Base-by-base conservation (phyloP, 2,797 vertebrate genomes). In the Danio aesculapii region DNA sequence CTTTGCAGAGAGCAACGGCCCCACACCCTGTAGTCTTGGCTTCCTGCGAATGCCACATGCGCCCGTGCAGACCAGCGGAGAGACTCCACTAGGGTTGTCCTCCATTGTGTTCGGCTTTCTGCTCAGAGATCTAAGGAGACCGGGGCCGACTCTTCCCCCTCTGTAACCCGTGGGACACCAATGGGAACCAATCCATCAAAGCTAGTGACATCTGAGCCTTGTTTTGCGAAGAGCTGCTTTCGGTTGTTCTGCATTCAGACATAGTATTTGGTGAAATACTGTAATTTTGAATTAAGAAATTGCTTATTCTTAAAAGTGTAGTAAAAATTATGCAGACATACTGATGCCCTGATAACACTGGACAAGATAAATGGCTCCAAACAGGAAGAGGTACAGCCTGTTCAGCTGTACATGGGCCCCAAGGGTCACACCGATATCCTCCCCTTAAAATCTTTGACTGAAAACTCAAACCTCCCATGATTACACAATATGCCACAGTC, bases 111-210 rank as follows among this genome's bases (percentile, higher is more conserved):
- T 83, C 49, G 66, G 84, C 74, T 89, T 44, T 76, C 74, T 75
- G 75, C 75, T 86, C 81, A 80, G 71, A 50, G 62, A 69, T 72
- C 55, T 72, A 62, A 84, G 41, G 61, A 74, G 79, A 67, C 62
- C 16, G 44, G 68, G 68, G 67, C 62, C 39, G 47, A n/a, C 75
- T 75, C 67, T 71, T 58, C 69, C 77, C 64, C 85, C 87, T 88
- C 6, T 17, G 86, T 89, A 89, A 89, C 88, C 88, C 87, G 67
- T 81, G 84, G 81, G 83, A 83, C 84, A 87, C 86, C 87, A 91
- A 92, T 92, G 87, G 92, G 91, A 94, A 94, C 90, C 86, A 81
- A 88, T 94, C 90, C 87, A 87, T 93, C 92, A 94, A 88, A 89
- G 46, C 16, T 14, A 75, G 86, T 84, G 84, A 80, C 87, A 78